Conservation (phyloP, 2,888 invertebrate species). For the Ophion ventricosus region DNA sequence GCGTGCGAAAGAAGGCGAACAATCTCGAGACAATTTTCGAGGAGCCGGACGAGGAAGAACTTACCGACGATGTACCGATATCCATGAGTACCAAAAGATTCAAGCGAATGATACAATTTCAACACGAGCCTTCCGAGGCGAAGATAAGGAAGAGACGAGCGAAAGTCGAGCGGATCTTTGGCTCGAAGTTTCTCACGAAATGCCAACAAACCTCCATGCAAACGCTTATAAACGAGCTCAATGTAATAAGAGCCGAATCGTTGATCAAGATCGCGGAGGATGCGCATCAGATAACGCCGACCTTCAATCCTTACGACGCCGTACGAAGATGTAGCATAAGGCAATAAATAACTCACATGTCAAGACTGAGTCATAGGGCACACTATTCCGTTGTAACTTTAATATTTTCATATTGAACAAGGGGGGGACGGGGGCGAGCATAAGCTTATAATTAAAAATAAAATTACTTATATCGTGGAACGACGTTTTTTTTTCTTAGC, state of each 20-base stretch:
- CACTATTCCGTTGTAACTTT: conserved; percentile 27
- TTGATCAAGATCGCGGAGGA: conserved; percentile 39
- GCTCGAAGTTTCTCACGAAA: conserved; percentile 84
- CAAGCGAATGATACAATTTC: conserved; percentile 86
- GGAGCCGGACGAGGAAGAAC: conserved; percentile 83
- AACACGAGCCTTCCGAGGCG: conserved; percentile 82
- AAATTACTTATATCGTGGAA: neutral
- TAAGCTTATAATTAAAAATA: conserved; percentile 3
- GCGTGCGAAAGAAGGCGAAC: conserved; percentile 84
- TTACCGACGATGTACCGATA: conserved; percentile 81
- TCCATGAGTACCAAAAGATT: conserved; percentile 85
- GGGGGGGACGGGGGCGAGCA: neutral
- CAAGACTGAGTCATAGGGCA: conserved; percentile 53
- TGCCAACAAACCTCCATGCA: conserved; percentile 85
- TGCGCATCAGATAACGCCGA: conserved; percentile 25
- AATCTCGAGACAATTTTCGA: conserved; percentile 87
- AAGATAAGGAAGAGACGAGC: conserved; percentile 86
- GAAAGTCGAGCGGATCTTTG: conserved; percentile 85
- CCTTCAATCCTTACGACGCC: conserved; percentile 39
- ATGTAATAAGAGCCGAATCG: conserved; percentile 80
- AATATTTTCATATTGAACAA: conserved; percentile 44
- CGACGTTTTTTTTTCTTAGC: neutral
- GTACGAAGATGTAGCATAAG: conserved; percentile 21
- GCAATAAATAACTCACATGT: conserved; percentile 15
- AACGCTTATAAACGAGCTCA: conserved; percentile 85